Base-by-base conservation (phyloP, 2,888 invertebrate genomes). In the Drosophila antonietae region DNA sequence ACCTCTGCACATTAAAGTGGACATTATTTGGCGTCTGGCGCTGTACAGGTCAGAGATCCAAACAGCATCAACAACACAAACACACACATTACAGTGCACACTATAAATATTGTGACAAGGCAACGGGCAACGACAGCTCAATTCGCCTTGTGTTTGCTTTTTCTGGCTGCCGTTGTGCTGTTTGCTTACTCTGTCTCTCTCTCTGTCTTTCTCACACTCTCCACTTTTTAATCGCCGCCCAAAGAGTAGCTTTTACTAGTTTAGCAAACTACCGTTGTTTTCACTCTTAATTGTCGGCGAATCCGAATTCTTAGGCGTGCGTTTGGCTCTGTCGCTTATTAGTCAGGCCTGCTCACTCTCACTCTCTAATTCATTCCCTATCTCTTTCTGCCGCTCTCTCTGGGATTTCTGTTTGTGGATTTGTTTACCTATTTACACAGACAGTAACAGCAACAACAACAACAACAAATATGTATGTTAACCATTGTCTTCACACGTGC, bases 381-480 rank as follows among this genome's bases (percentile, higher is more conserved):
- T 51, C n/a, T 56, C 59, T 10, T 44, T 57, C 53, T 61, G 28
- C 28, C 28, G 28, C 28, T 28, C 28, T 31, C 58, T 39, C 23
- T 51, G 46, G 41, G n/a, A 9, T 47, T 46, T 49, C 63, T 46
- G 28, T 59, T 60, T 41, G n/a, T 55, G 44, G 66, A 64, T 79
- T 84, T 84, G 89, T 82, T 81, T 79, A 82, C 72, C 83, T 89
- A 84, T 84, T 84, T 84, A 71, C 89, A 71, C 68, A 81, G 85
- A 71, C 89, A 81, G 83, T 76, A 33, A 9, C 83, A 20, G n/a
- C 47, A 47, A n/a, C 44, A 47, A 74, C 81, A 87, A 33, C 49
- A 49, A 8, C 49, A 33, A 69, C 73, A 89, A 77, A 62, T 55
- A 59, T 81, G 68, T 55, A 20, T 75, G 87, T 69, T 67, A 64